Evolutionary conservation across 2,113 vertebrate species (phyloP).

Genomic region (Vireo altiloquus): DNA sequence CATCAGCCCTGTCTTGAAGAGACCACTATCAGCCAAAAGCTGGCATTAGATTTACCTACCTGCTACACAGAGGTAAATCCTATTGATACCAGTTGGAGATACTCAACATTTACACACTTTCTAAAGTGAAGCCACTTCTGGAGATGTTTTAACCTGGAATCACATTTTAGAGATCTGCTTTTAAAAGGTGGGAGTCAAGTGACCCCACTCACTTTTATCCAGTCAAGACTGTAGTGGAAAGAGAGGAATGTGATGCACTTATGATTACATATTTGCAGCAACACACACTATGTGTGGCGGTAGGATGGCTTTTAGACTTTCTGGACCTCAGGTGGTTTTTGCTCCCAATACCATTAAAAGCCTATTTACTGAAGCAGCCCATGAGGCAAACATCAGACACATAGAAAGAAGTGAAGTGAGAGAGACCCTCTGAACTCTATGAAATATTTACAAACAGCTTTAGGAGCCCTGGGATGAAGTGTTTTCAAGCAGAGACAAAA

Average conservation of each 20-base stretch:
- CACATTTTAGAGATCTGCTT: not conserved
- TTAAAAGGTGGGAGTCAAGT: not conserved
- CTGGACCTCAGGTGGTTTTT: not conserved
- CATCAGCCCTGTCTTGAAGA: not conserved
- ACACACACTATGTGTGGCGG: not conserved
- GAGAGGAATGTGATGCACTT: not conserved
- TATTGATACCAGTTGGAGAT: not conserved
- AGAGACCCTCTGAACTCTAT: conserved; percentile 10
- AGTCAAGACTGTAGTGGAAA: not conserved
- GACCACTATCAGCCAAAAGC: not conserved
- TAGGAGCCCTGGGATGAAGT: not conserved
- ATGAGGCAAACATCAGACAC: not conserved
- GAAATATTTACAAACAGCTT: conserved; percentile 49
- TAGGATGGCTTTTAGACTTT: not conserved
- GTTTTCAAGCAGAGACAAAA: conserved; percentile 3
- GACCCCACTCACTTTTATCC: not conserved
- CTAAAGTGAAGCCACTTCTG: not conserved
- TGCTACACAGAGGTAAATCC: not conserved
- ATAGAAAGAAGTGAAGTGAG: not conserved
- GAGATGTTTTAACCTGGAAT: not conserved
- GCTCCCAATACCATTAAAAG: not conserved
- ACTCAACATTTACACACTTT: not conserved
- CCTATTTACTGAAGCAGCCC: conserved; percentile 1
- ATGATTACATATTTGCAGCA: accelerated
- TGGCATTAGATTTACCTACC: not conserved